These are phyloP conservation scores for Hyperoodon ampullatus DNA, from an alignment of 2,113 vertebrate genomes.

Conservation along the genomic window DNA sequence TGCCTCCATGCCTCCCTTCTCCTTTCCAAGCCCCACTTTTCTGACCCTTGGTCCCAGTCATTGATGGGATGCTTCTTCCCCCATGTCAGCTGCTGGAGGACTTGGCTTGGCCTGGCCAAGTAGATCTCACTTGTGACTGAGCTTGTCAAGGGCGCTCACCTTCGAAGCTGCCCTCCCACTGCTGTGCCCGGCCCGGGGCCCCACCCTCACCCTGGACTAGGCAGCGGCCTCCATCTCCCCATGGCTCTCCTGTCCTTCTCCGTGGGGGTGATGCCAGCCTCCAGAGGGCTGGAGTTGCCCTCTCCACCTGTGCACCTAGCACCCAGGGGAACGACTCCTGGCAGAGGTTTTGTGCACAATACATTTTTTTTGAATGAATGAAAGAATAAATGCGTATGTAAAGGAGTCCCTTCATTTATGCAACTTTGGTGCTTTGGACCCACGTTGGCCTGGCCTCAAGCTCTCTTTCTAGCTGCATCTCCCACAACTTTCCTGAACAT, in stretches of 20 bases:
- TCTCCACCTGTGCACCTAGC: rapidly evolving
- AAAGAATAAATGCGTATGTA: not conserved
- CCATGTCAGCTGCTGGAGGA: not conserved
- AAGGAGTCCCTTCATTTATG: not conserved
- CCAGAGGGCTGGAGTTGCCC: not conserved
- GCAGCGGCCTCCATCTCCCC: not conserved
- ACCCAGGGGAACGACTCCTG: not conserved
- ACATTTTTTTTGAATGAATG: not conserved
- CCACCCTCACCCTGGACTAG: not conserved
- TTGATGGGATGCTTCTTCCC: rapidly evolving
- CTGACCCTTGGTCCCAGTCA: not conserved
- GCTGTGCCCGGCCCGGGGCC: not conserved
- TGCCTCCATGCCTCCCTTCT: too few species aligned
- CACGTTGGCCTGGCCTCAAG: not conserved
- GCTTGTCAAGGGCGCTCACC: not conserved
- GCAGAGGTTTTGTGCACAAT: rapidly evolving
- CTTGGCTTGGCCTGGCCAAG: not conserved
- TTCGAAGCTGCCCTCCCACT: not conserved
- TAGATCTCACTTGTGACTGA: not conserved
- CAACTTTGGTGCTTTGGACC: not conserved
- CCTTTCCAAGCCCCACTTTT: not conserved
- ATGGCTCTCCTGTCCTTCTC: not conserved
- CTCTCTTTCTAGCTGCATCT: not conserved
- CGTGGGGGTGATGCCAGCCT: not conserved
- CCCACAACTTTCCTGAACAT: rapidly evolving